phyloP scores from a whole-genome alignment of 2,888 invertebrate genomes.

The Charanyca ferruginea region DNA sequence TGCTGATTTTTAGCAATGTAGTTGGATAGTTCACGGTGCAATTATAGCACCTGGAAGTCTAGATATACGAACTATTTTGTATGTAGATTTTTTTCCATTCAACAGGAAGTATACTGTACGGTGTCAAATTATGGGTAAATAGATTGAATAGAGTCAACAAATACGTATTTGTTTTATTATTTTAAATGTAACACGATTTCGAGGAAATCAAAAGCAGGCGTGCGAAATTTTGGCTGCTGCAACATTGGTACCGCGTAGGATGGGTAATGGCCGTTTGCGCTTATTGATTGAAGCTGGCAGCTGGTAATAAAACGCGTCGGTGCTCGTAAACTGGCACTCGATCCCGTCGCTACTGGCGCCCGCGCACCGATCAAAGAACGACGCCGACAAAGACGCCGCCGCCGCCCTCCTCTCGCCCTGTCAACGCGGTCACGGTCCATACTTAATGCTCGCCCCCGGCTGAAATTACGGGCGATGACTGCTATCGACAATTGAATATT shows the following conservation, averaged over 20 bases:
- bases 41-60: no score
- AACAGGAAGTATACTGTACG: no score
- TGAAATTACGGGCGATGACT: conserved; percentile 84
- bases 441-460: conserved; percentile 82
- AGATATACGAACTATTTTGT: no score
- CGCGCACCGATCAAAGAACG: conserved; percentile 85
- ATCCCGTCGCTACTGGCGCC: conserved; percentile 81
- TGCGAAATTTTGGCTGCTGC: conserved; percentile 72
- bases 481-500: conserved; percentile 86
- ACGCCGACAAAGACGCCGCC: conserved; percentile 85
- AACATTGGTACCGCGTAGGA: conserved; percentile 69
- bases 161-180: conserved; percentile 16
- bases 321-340: conserved; percentile 89
- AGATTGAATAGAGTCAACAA: no score
- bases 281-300: conserved; percentile 84
- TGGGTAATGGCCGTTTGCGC: conserved; percentile 77
- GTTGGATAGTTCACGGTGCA: no score
- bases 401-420: conserved; percentile 79
- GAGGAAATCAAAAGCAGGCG: conserved; percentile 63
- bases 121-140: no score
- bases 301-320: conserved; percentile 84
- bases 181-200: conserved; percentile 17
- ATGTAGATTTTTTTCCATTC: no score
- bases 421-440: conserved; percentile 88
- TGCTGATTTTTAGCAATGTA: no score